Evolutionary conservation across 2,888 invertebrate genomes (phyloP), one percentile per base, ranked within the genome.

Genomic region (Pachliopta kotzebuea): DNA sequence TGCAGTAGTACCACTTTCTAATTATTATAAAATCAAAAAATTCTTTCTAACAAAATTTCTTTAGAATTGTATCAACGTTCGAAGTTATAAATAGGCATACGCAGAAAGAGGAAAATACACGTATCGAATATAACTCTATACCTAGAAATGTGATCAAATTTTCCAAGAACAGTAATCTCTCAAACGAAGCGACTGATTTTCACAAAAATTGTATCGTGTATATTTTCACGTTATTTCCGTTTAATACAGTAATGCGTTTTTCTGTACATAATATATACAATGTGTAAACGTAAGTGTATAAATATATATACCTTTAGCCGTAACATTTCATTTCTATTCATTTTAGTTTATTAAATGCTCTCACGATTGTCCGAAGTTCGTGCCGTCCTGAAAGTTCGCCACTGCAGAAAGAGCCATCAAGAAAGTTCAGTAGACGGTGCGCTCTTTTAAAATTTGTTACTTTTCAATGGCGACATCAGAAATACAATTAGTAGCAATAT

Each of bases 321-420:
- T 45, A 45, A 45, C 45, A 52, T 52, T 52, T 23, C 21, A 52
- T 52, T 52, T 52, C 6, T 52, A 52, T 52, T 23, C 8, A 21
- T 52, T 52, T 21, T 21, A 21, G 18, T 59, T 59, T 52, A 52
- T 59, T 58, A 49, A 52, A 52, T 21, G 31, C 52, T 59, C 18
- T 52, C 20, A 31, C 26, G 31, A 59, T 29, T 31, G 52, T 29
- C 23, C 17, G 31, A 59, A 59, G 59, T 56, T 23, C 23, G 23
- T 29, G 20, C 45, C 50, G 21, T 52, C 14, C 24, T 18, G 18
- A 54, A 53, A 60, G 20, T 60, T 60, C 17, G 60, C 54, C 31
- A 29, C 53, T 54, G 55, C 42, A 45, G 54, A 60, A 60, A 54
- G 54, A 55, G 60, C 54, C 42, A n/a, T 42, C 60, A 42, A 53